These are phyloP conservation scores for Magallana nippona DNA, from an alignment of 2,888 invertebrate genomes.

Conservation along the genomic window DNA sequence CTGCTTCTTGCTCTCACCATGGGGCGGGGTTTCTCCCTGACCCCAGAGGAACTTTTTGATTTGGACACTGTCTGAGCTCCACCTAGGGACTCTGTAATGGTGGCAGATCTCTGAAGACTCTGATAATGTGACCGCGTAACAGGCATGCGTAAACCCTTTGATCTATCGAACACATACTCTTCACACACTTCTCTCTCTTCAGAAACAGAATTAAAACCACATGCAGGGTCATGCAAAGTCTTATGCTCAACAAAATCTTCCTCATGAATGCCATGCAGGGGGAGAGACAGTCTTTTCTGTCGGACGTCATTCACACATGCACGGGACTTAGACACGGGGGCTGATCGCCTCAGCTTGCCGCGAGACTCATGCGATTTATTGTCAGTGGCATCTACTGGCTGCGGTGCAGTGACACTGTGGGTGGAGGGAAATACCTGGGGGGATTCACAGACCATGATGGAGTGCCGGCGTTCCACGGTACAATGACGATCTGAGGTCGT, in stretches of 20 bases:
- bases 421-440: conserved; percentile 47
- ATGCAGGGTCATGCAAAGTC: conserved; percentile 43
- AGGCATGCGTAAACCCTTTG: conserved; percentile 40
- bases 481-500: conserved; percentile 42
- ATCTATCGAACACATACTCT: conserved; percentile 44
- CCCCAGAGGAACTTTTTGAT: neutral
- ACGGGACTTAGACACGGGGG: conserved; percentile 45
- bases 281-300: conserved; percentile 46
- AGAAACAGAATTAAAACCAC: conserved; percentile 39
- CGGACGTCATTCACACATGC: conserved; percentile 49
- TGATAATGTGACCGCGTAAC: conserved; percentile 10
- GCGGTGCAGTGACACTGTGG: conserved; percentile 18
- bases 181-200: conserved; percentile 28
- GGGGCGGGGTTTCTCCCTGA: conserved; percentile 32
- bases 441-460: conserved; percentile 53
- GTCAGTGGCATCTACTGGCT: neutral
- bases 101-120: neutral
- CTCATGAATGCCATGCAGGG: conserved; percentile 51
- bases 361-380: conserved; percentile 45
- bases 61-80: conserved; percentile 12
- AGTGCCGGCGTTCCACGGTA: conserved; percentile 42
- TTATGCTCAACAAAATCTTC: conserved; percentile 25
- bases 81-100: neutral
- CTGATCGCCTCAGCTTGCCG: conserved; percentile 42
- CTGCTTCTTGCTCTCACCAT: conserved; percentile 36